These are phyloP conservation scores for Harlomillsia oculata DNA, from an alignment of 1,140 invertebrate species.

Conservation along the genomic window DNA sequence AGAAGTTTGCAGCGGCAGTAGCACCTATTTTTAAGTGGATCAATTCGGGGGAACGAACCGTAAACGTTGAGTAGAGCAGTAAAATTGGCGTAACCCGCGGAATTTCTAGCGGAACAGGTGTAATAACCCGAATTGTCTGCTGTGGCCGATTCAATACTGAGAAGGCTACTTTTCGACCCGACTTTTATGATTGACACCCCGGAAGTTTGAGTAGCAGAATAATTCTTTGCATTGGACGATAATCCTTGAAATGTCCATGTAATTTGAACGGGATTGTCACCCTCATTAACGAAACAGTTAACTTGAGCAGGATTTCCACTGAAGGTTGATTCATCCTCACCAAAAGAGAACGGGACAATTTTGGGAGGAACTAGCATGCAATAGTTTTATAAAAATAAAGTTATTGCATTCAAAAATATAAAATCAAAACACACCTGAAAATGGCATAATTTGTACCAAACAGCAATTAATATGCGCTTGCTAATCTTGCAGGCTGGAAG, in stretches of 20 bases:
- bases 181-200: slow-evolving; percentile 26
- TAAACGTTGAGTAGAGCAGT: slow-evolving; percentile 53
- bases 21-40: neutral
- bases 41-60: slow-evolving; percentile 41
- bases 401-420: neutral
- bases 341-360: slow-evolving; percentile 37
- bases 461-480: neutral
- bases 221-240: no score
- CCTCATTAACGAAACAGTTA: slow-evolving; percentile 35
- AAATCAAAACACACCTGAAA: neutral
- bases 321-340: slow-evolving; percentile 38
- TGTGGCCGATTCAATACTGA: slow-evolving; percentile 42
- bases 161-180: slow-evolving; percentile 38
- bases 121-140: slow-evolving; percentile 42
- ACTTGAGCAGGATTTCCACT: slow-evolving; percentile 29
- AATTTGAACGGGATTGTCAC: slow-evolving; percentile 41
- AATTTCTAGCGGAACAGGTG: slow-evolving; percentile 54
- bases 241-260: slow-evolving; percentile 47
- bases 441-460: neutral
- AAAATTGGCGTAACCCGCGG: slow-evolving; percentile 57
- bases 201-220: neutral
- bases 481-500: no score
- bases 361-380: neutral
- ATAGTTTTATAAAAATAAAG: neutral
- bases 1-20: neutral